phyloP scores from a whole-genome alignment of 2,113 vertebrate species.

The Alexandromys fortis region DNA sequence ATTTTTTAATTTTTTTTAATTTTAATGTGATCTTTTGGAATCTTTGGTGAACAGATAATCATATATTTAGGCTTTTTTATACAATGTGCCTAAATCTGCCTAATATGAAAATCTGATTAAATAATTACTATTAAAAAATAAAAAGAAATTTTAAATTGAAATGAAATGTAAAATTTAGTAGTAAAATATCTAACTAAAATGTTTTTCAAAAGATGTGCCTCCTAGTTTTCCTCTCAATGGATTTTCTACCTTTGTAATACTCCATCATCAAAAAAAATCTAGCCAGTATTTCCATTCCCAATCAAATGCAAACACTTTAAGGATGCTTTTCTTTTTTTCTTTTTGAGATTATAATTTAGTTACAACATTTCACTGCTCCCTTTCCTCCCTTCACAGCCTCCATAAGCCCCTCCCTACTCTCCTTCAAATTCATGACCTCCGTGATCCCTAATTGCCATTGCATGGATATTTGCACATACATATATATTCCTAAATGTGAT shows the following conservation, averaged over 20 bases:
- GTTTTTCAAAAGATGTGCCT: constrained; percentile 42
- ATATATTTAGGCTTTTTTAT: neutral
- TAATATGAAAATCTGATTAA: constrained; percentile 51
- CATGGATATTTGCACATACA: neutral
- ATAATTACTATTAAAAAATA: constrained; percentile 22
- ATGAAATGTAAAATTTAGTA: too few relatives aligned
- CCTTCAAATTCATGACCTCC: neutral
- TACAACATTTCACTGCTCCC: neutral
- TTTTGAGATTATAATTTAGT: neutral
- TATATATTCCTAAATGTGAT: neutral
- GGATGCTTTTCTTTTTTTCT: neutral
- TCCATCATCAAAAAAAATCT: constrained; percentile 38
- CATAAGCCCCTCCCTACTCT: neutral
- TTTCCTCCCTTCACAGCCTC: neutral
- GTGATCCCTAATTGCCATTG: too few relatives aligned
- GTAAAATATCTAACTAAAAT: constrained; percentile 46
- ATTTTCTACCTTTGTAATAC: constrained; percentile 52
- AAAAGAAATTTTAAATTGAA: constrained; percentile 45
- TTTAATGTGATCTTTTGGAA: neutral
- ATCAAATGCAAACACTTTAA: constrained; percentile 54
- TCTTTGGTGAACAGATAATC: neutral
- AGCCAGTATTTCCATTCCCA: constrained; percentile 25
- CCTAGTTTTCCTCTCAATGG: constrained; percentile 34
- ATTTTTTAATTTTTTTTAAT: constrained; percentile 48
- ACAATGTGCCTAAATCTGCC: neutral